Conservation (phyloP, 2,797 vertebrate genomes). For the Urophycis tenuis region DNA sequence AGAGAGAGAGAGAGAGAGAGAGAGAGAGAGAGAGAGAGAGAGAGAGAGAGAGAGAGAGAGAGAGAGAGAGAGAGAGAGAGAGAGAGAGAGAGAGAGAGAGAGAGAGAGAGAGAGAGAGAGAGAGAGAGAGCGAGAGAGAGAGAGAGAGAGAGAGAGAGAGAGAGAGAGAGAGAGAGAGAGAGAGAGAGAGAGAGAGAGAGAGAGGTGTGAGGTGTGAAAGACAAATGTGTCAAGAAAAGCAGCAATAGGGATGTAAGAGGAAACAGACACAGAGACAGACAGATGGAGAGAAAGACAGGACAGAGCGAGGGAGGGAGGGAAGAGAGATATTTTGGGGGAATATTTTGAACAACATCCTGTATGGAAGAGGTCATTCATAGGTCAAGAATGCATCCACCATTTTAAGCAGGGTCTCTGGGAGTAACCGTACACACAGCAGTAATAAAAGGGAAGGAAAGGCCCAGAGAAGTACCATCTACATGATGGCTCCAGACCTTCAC, state of each 20-base stretch:
- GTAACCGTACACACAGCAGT: conserved; percentile 17
- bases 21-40: too few relatives aligned
- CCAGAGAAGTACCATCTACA: conserved; percentile 6
- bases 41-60: too few relatives aligned
- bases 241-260: too few relatives aligned
- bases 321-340: conserved; percentile 1
- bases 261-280: background rate
- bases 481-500: background rate
- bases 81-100: too few relatives aligned
- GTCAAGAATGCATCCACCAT: conserved; percentile 42
- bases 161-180: background rate
- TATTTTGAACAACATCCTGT: conserved; percentile 26
- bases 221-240: too few relatives aligned
- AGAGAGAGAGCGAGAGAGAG: background rate
- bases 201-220: background rate
- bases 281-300: background rate
- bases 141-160: background rate
- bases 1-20: too few relatives aligned
- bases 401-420: conserved; percentile 29
- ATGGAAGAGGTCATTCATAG: conserved; percentile 50
- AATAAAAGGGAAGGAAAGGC: conserved; percentile 29
- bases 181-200: background rate
- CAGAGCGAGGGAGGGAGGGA: background rate
- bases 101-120: too few relatives aligned
- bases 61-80: too few relatives aligned